A percentile compares a stretch with the other conserved stretches of the same genome.
Evolutionary conservation across 2,888 invertebrate genomes (phyloP).

Genomic region (Steinernema carpocapsae): DNA sequence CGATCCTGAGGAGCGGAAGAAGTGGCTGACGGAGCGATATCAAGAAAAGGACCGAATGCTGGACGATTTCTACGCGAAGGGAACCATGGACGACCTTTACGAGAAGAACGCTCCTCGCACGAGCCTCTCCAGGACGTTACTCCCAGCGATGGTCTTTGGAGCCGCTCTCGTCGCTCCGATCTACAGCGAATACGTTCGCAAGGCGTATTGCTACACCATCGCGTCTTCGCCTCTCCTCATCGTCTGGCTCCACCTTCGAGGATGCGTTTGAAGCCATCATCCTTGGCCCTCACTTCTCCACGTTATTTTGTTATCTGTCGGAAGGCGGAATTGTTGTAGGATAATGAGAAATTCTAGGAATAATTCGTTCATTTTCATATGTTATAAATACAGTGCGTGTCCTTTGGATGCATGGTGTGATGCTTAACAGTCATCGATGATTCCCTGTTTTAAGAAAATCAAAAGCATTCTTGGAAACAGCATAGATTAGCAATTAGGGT

Average conservation of each 20-base stretch:
- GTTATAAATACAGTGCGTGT: no score
- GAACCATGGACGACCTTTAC: slow-evolving; percentile 39
- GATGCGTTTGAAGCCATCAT: slow-evolving; percentile 45
- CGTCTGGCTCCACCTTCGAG: slow-evolving; percentile 52
- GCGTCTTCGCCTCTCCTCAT: slow-evolving; percentile 55
- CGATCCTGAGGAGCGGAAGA: slow-evolving; percentile 43
- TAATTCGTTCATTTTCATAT: no score
- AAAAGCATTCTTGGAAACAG: no score
- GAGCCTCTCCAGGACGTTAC: slow-evolving; percentile 49
- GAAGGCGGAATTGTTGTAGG: no score
- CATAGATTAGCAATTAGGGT: no score
- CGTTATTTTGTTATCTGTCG: no score
- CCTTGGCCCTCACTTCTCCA: not conserved
- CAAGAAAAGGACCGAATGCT: slow-evolving; percentile 55
- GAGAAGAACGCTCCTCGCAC: slow-evolving; percentile 46
- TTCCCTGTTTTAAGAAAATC: no score
- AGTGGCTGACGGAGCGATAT: slow-evolving; percentile 57
- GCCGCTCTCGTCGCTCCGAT: slow-evolving; percentile 53
- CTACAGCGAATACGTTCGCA: slow-evolving; percentile 46
- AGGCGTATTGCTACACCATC: slow-evolving; percentile 51
- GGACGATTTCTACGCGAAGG: slow-evolving; percentile 46
- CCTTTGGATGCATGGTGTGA: no score
- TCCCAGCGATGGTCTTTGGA: slow-evolving; percentile 54
- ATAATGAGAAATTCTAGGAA: no score
- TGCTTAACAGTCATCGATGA: no score